Conservation (phyloP, 2,888 invertebrate species). For the Congeria kusceri region DNA sequence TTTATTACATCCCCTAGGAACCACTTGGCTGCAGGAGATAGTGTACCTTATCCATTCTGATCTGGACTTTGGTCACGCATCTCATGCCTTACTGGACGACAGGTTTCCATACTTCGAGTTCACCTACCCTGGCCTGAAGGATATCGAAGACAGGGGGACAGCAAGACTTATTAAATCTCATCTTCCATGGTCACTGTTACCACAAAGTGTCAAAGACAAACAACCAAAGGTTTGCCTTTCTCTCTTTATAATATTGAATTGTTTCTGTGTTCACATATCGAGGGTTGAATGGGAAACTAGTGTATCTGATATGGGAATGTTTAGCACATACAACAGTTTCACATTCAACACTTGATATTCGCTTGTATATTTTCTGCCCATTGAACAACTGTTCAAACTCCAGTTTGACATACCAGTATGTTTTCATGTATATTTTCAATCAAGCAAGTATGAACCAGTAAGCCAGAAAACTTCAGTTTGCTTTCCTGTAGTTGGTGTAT, state of each 20-base stretch:
- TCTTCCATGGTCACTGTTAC: constrained; percentile 79
- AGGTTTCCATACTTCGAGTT: constrained; percentile 92
- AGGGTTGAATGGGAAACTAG: no score
- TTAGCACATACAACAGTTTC: no score
- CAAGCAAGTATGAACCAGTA: no score
- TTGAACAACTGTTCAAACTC: no score
- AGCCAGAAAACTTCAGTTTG: no score
- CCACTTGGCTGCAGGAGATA: constrained; percentile 98
- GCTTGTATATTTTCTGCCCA: background rate
- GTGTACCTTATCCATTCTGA: constrained; percentile 94
- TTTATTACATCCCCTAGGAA: constrained; percentile 85
- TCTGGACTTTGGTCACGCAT: constrained; percentile 91
- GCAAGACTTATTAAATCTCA: constrained; percentile 82
- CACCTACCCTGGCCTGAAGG: constrained; percentile 75
- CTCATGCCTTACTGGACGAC: constrained; percentile 87
- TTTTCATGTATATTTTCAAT: no score
- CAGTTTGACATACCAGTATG: no score
- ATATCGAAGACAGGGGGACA: constrained; percentile 77
- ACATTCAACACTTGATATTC: no score
- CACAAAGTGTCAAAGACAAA: constrained; percentile 81
- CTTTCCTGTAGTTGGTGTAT: no score
- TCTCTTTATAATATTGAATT: no score
- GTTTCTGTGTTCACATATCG: no score
- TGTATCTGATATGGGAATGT: no score
- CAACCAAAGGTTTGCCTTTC: constrained; percentile 77